A percentile compares a stretch with the other conserved stretches of the same genome.
Evolutionary conservation across 1,140 invertebrate genomes (phyloP).

Genomic region (fruit fly (Drosophila melanogaster)): Release_6_plus_ISO1_MT NC_004354.4:9339501-9340000

Average conservation of each 20-base stretch:
- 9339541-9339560: too few species aligned
- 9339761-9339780: conserved; percentile 34
- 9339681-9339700: too few species aligned
- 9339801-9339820: conserved; percentile 46
- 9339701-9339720: too few species aligned
- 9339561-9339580: too few species aligned
- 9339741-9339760: conserved; percentile 7
- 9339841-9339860: conserved; percentile 8
- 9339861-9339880: background rate
- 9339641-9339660: too few species aligned
- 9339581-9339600: too few species aligned
- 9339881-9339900: background rate
- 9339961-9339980: conserved; percentile 23
- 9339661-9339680: too few species aligned
- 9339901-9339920: background rate
- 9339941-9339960: conserved; percentile 58
- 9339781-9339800: conserved; percentile 25
- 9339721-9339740: background rate
- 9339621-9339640: too few species aligned
- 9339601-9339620: too few species aligned
- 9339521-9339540: conserved; percentile 14
- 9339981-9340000: conserved; percentile 34
- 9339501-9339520: background rate
- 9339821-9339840: conserved; percentile 47
- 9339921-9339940: background rate